phyloP scores from a whole-genome alignment of 2,113 vertebrate genomes.

The Syngnathus floridae region DNA sequence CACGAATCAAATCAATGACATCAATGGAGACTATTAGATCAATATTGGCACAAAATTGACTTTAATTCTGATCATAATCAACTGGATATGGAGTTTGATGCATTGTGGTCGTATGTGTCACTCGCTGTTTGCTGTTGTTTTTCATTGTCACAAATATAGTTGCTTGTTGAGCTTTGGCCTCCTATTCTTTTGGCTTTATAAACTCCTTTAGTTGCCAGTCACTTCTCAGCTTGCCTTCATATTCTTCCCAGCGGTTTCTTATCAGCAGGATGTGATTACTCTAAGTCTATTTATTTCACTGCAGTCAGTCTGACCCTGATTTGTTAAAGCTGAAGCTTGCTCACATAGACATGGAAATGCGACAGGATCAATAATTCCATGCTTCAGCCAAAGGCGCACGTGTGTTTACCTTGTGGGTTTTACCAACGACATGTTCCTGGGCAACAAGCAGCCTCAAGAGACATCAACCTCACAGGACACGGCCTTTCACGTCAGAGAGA shows the following conservation, averaged over 20 bases:
- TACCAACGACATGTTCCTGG: conserved; percentile 9
- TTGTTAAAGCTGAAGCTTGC: conserved; percentile 21
- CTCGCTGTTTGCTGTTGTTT: too few species aligned
- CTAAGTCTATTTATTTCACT: not conserved
- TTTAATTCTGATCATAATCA: too few species aligned
- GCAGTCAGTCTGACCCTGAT: not conserved
- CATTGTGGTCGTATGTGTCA: too few species aligned
- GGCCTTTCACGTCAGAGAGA: conserved; percentile 52
- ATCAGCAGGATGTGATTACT: not conserved
- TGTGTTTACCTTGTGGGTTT: conserved; percentile 9
- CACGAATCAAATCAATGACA: too few species aligned
- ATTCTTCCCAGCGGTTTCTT: not conserved
- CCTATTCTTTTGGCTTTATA: too few species aligned
- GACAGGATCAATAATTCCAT: conserved; percentile 15
- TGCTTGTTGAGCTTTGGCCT: too few species aligned
- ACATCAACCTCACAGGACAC: conserved; percentile 47
- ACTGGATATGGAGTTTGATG: too few species aligned
- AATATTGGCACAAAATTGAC: too few species aligned
- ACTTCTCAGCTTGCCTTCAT: not conserved
- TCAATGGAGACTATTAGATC: too few species aligned
- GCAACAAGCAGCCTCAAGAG: conserved; percentile 25
- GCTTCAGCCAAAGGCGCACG: conserved; percentile 6
- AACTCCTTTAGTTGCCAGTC: not conserved
- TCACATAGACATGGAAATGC: conserved; percentile 7
- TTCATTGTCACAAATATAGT: too few species aligned